A percentile compares a stretch with the other conserved stretches of the same genome.
phyloP scores from a whole-genome alignment of 2,888 invertebrate genomes.

The Nymphalis c-album region DNA sequence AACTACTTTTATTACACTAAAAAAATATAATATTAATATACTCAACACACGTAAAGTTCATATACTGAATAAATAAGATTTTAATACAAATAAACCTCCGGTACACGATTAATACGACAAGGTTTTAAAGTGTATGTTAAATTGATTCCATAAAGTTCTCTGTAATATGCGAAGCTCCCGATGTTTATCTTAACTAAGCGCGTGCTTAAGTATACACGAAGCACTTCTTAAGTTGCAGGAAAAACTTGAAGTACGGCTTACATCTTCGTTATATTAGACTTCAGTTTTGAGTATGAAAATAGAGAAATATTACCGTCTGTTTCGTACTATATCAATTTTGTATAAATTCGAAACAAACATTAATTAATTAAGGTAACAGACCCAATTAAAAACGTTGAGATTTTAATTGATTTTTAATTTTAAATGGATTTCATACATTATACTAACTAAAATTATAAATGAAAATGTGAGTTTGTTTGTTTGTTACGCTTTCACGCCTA shows the following conservation, averaged over 20 bases:
- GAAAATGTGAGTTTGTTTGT: too few species aligned
- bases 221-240: conserved; percentile 24
- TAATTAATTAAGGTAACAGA: too few species aligned
- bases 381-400: too few species aligned
- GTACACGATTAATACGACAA: conserved; percentile 6
- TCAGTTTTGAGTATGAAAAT: conserved; percentile 2
- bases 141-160: conserved; percentile 5
- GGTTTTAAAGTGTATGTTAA: conserved; percentile 6
- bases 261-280: conserved; percentile 10
- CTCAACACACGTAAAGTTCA: too few species aligned
- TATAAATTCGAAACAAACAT: too few species aligned
- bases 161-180: conserved; percentile 11
- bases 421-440: too few species aligned
- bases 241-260: conserved; percentile 20
- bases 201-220: conserved; percentile 23
- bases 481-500: too few species aligned
- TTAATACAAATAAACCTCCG: not conserved
- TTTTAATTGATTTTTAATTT: too few species aligned
- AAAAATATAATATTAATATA: too few species aligned
- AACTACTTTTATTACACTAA: too few species aligned
- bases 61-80: too few species aligned
- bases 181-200: conserved; percentile 23
- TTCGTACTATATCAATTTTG: not conserved
- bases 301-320: conserved; percentile 2
- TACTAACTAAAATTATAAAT: too few species aligned